Percentiles rank a stretch among this genome's conserved stretches.
Evolutionary conservation across 2,113 vertebrate genomes (phyloP).

Genomic region (Petaurus breviceps): DNA sequence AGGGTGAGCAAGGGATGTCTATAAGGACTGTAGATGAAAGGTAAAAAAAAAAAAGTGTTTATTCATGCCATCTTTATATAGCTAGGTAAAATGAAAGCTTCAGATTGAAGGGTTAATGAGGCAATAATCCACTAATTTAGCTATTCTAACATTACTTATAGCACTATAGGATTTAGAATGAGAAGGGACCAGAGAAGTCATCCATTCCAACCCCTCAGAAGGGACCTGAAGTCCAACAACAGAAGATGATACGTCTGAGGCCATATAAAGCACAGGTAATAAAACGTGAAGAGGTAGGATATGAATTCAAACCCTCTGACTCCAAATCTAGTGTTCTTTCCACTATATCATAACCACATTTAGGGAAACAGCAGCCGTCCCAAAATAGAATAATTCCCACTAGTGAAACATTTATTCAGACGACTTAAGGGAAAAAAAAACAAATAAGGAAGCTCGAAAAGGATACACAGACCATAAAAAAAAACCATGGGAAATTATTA

Average conservation of each 20-base stretch:
- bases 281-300: not conserved
- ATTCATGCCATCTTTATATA: constrained; percentile 17
- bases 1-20: not conserved
- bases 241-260: not conserved
- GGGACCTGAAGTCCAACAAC: not conserved
- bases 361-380: constrained; percentile 63
- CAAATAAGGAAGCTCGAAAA: constrained; percentile 39
- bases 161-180: not conserved
- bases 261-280: not conserved
- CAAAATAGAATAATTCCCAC: constrained; percentile 76
- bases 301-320: not conserved
- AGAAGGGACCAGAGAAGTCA: not conserved
- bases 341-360: not conserved
- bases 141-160: not conserved
- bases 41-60: not conserved
- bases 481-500: constrained; percentile 71
- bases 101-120: not conserved
- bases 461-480: constrained; percentile 62
- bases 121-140: not conserved
- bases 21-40: not conserved
- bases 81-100: constrained; percentile 26
- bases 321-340: not conserved
- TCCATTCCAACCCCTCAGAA: not conserved
- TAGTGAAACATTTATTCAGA: constrained; percentile 68
- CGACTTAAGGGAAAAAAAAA: constrained; percentile 54